Percentiles rank a stretch among this genome's conserved stretches.
These are phyloP conservation scores for Halichondria panicea DNA, from an alignment of 37 sponge, comb jelly and placozoan species.

Conservation along the genomic window DNA sequence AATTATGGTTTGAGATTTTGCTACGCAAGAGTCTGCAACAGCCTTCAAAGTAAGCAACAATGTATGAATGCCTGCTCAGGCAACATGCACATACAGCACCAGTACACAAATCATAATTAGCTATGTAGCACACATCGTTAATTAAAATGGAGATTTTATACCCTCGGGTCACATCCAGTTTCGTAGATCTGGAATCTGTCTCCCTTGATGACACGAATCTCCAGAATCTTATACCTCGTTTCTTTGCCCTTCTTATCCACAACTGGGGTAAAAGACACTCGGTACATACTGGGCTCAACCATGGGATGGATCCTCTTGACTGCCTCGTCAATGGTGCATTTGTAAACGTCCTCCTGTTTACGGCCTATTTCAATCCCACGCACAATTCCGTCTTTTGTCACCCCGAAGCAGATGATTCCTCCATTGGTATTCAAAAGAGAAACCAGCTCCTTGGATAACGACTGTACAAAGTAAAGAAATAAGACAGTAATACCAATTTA, in stretches of 20 bases:
- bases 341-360: conserved; percentile 39
- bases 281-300: conserved; percentile 18
- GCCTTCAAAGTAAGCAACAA: too few relatives aligned
- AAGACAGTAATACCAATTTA: too few relatives aligned
- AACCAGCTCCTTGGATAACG: conserved; percentile 9
- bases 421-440: conserved; percentile 54
- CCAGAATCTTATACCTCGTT: conserved; percentile 5
- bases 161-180: too few relatives aligned
- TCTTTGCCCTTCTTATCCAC: background rate
- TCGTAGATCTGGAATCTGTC: conserved; percentile 44
- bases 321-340: conserved; percentile 19
- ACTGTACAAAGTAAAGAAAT: conserved; percentile 4
- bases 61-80: too few relatives aligned
- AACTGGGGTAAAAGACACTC: conserved; percentile 32
- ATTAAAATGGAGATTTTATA: too few relatives aligned
- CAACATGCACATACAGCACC: too few relatives aligned
- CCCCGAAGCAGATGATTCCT: conserved; percentile 63
- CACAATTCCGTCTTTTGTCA: conserved; percentile 20
- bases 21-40: too few relatives aligned
- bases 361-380: conserved; percentile 29
- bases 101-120: too few relatives aligned
- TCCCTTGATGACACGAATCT: conserved; percentile 47
- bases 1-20: too few relatives aligned
- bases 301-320: conserved; percentile 40
- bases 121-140: too few relatives aligned